Evolutionary conservation across 2,113 vertebrate genomes (phyloP), one percentile per base, ranked within the genome.

Genomic region (Atlantisia rogersi): DNA sequence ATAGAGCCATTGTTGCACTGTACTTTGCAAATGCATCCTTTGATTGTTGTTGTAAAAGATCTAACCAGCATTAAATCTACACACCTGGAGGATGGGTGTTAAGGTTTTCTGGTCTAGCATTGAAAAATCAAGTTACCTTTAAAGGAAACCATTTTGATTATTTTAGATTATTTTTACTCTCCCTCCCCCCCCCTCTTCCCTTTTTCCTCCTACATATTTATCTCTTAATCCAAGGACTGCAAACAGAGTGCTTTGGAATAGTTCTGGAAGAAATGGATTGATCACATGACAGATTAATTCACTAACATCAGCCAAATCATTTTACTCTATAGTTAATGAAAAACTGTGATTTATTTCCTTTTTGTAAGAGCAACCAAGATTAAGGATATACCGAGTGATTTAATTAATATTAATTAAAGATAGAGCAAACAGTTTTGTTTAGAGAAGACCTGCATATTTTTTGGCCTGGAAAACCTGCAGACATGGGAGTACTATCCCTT

Each of bases 121-220:
- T 32, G 28, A 87, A 76, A 59, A 85, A 42, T 6, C 6, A 42
- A 80, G 31, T 29, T 74, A 82, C 35, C 21, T 84, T 59, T 22
- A 24, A 70, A 76, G 92, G 1, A 81, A 86, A n/a, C 1, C 0
- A 0, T 3, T 63, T 76, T 42, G 15, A 35, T 84, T 58, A 56
- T 1, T 79, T 68, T 60, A 32, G 35, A 35, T 35, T 35, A 35
- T 42, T 12, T 14, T 42, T 11, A 40, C 40, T 14, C 40, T 14
- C 42, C 14, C 6, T 14, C 42, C 42, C 42, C 42, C 6, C 42
- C 42, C 42, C 42, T 11, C 8, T 0, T 0, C 5, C 3, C 8
- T 4, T 14, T 40, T 68, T 63, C 69, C 46, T 16, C n/a, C 35
- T 58, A 39, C 4, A 9, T 79, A 64, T 44, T 35, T 60, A 19